phyloP scores from a whole-genome alignment of 2,888 invertebrate species.

The Cenopis cana region DNA sequence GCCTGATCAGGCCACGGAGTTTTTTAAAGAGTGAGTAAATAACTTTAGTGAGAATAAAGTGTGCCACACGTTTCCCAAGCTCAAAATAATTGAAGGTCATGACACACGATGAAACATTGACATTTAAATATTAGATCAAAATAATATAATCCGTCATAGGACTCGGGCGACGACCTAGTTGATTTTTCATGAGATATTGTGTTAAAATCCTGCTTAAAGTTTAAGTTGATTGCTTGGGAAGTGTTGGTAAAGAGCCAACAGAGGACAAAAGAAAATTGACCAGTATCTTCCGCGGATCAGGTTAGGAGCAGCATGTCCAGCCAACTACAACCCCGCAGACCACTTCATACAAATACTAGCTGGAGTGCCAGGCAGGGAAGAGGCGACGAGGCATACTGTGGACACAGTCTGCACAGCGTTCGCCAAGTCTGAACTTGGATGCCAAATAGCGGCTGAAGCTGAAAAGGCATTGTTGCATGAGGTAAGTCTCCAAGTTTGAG shows the following conservation, averaged over 20 bases:
- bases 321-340: constrained; percentile 97
- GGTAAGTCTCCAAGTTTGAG: constrained; percentile 53
- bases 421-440: constrained; percentile 87
- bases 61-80: too few relatives aligned
- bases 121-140: too few relatives aligned
- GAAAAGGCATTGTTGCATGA: constrained; percentile 76
- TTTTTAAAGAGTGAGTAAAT: constrained; percentile 90
- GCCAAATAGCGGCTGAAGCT: constrained; percentile 85
- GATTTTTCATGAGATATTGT: too few relatives aligned
- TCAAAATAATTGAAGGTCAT: too few relatives aligned
- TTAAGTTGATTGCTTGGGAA: too few relatives aligned
- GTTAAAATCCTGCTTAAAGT: too few relatives aligned
- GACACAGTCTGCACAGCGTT: constrained; percentile 92
- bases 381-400: constrained; percentile 91
- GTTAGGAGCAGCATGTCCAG: constrained; percentile 92
- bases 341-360: constrained; percentile 96
- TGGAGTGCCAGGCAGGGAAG: constrained; percentile 93
- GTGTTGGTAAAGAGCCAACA: too few relatives aligned
- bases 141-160: too few relatives aligned
- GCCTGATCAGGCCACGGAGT: constrained; percentile 90
- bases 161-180: too few relatives aligned
- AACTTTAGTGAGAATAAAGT: too few relatives aligned
- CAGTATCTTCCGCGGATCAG: constrained; percentile 69
- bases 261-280: background rate
- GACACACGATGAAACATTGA: too few relatives aligned